phyloP scores from a whole-genome alignment of 2,113 vertebrate species.

The Gymnarchus niloticus region DNA sequence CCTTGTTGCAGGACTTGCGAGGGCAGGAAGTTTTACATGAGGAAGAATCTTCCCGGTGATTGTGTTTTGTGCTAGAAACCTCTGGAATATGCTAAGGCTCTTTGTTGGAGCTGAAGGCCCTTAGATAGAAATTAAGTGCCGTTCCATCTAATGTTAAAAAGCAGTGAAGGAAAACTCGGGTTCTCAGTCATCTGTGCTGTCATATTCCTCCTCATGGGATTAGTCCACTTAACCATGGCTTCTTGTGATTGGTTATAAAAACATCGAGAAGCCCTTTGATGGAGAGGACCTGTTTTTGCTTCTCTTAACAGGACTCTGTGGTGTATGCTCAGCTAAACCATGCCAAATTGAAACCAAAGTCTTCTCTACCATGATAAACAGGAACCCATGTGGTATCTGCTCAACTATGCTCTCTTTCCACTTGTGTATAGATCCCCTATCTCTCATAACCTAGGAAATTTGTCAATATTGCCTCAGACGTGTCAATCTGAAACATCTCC shows the following conservation, averaged over 20 bases:
- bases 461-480: neutral
- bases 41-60: neutral
- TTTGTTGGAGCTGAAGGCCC: neutral
- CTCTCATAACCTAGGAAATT: too few relatives aligned
- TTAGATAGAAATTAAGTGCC: neutral
- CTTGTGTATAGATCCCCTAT: neutral
- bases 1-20: neutral
- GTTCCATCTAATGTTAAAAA: neutral
- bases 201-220: neutral
- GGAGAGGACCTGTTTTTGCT: conserved; percentile 4
- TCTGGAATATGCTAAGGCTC: neutral
- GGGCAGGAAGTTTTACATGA: neutral
- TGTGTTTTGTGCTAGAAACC: neutral
- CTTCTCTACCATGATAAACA: neutral
- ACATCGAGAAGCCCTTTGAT: neutral
- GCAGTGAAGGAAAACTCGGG: neutral
- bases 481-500: neutral
- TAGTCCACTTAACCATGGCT: neutral
- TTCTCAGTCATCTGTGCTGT: neutral
- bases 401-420: neutral
- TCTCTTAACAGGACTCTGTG: conserved; percentile 45
- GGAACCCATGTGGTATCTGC: neutral
- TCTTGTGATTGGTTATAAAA: neutral
- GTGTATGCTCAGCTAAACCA: conserved; percentile 59
- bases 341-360: neutral